Evolutionary conservation across 2,113 vertebrate species (phyloP).

Genomic region (Dasyprocta punctata): DNA sequence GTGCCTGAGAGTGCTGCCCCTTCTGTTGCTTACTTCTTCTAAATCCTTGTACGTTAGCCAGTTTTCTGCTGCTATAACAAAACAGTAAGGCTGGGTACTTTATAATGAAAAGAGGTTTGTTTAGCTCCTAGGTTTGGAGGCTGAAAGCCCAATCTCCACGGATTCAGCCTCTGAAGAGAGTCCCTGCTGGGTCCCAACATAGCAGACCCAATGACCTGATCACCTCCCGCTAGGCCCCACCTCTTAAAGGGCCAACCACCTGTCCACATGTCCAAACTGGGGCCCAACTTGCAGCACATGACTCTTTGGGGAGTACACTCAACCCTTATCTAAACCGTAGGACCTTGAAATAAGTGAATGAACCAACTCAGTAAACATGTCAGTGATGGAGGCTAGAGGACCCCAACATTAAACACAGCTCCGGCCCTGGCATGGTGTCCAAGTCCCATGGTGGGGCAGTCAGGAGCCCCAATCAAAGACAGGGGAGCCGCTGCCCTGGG

Average conservation of each 20-base stretch:
- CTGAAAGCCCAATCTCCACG: neutral
- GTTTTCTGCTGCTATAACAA: neutral
- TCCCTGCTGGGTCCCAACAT: neutral
- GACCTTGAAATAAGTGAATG: neutral
- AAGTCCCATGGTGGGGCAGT: neutral
- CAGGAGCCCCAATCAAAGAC: neutral
- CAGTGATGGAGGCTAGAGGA: neutral
- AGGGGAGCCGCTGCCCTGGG: neutral
- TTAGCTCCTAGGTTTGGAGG: neutral
- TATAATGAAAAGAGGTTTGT: neutral
- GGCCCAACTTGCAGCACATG: neutral
- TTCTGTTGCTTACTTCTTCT: neutral
- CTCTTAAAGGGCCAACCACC: neutral
- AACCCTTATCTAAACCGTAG: neutral
- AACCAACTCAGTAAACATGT: neutral
- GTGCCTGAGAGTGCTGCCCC: too few relatives aligned
- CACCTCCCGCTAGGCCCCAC: too few relatives aligned
- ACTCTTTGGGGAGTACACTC: neutral
- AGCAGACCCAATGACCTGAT: neutral
- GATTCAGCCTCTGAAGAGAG: neutral
- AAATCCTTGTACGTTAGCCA: neutral
- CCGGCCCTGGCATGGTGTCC: neutral
- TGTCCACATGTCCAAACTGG: neutral
- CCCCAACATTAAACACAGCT: accelerated
- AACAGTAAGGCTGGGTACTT: neutral